These are phyloP conservation scores for Liposcelis brunnea DNA, from an alignment of 2,888 invertebrate species.

Conservation along the genomic window DNA sequence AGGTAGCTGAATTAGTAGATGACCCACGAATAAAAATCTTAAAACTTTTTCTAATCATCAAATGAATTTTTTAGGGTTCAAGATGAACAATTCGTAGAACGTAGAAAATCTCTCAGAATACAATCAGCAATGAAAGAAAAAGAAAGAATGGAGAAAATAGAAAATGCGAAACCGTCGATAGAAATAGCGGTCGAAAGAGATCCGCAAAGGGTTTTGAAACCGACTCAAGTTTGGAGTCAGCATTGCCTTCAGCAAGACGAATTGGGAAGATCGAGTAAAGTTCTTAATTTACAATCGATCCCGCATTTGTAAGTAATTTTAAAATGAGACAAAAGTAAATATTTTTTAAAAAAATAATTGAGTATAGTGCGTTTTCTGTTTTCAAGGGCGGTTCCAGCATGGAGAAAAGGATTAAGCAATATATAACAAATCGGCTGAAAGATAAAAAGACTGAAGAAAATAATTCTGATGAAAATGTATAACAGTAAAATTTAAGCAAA, in stretches of 20 bases:
- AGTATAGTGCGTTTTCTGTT: neutral
- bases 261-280: neutral
- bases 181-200: slow-evolving; percentile 9
- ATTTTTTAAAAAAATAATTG: neutral
- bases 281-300: neutral
- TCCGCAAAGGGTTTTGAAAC: slow-evolving; percentile 10
- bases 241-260: slow-evolving; percentile 7
- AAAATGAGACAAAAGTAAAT: neutral
- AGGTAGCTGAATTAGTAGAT: neutral
- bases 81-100: slow-evolving; percentile 7
- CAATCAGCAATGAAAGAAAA: neutral
- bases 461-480: too few relatives aligned
- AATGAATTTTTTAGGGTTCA: slow-evolving; percentile 7
- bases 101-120: neutral
- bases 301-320: slow-evolving; percentile 9
- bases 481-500: too few relatives aligned
- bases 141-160: neutral
- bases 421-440: too few relatives aligned
- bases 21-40: too few relatives aligned
- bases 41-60: too few relatives aligned
- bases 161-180: neutral
- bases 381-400: slow-evolving; percentile 9
- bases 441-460: too few relatives aligned
- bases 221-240: slow-evolving; percentile 10
- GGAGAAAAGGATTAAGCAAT: slow-evolving; percentile 9